These are phyloP conservation scores for Teleiodes luculella DNA, from an alignment of 2,888 invertebrate genomes.

Conservation along the genomic window DNA sequence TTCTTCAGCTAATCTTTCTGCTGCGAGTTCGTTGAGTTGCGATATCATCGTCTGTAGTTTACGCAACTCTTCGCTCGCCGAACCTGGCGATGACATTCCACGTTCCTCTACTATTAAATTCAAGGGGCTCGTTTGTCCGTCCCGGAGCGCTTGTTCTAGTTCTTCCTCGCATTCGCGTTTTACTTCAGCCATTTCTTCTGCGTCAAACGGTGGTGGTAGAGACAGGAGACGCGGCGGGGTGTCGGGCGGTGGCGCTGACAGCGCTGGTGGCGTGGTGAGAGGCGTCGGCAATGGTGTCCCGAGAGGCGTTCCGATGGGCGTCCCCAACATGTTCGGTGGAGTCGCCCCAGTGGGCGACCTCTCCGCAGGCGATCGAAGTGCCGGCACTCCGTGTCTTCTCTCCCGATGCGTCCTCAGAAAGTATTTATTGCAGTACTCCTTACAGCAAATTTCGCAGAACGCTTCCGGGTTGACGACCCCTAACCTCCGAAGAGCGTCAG, in stretches of 20 bases:
- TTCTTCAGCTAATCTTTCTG: slow-evolving; percentile 65
- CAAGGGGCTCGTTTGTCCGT: slow-evolving; percentile 86
- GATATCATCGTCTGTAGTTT: slow-evolving; percentile 94
- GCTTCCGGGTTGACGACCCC: slow-evolving; percentile 92
- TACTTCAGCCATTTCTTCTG: slow-evolving; percentile 63
- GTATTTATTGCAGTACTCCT: slow-evolving; percentile 95
- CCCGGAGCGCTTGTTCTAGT: slow-evolving; percentile 62
- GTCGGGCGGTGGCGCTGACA: slow-evolving; percentile 86
- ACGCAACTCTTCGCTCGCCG: slow-evolving; percentile 90
- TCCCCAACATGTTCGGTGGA: slow-evolving; percentile 51
- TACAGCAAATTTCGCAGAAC: slow-evolving; percentile 95
- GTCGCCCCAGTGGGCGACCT: slow-evolving; percentile 75
- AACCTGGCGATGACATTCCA: slow-evolving; percentile 75
- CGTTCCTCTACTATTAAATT: slow-evolving; percentile 87
- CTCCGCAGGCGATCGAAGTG: slow-evolving; percentile 53
- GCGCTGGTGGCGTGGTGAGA: slow-evolving; percentile 80
- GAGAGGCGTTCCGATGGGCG: slow-evolving; percentile 87
- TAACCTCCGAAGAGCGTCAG: slow-evolving; percentile 85
- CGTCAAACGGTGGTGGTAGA: slow-evolving; percentile 53
- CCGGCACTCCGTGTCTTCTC: slow-evolving; percentile 91
- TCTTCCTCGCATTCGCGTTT: slow-evolving; percentile 76
- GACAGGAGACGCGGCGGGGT: slow-evolving; percentile 62
- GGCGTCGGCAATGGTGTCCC: slow-evolving; percentile 78
- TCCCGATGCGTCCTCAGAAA: slow-evolving; percentile 94
- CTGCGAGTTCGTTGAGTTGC: slow-evolving; percentile 89